Base-by-base conservation (phyloP, 2,797 vertebrate genomes). In the Coranthus polyacanthus region DNA sequence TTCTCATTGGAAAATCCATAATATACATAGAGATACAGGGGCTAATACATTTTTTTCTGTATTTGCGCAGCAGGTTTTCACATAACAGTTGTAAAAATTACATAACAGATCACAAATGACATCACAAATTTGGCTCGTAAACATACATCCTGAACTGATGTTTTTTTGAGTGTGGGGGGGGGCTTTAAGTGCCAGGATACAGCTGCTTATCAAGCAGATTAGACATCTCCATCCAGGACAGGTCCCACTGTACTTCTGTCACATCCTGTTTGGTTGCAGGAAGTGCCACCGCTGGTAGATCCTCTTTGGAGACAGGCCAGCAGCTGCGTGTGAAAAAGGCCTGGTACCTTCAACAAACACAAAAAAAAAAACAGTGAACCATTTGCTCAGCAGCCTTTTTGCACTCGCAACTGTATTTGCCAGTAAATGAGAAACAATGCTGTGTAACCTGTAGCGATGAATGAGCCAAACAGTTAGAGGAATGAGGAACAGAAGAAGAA, bases 151-250 rank as follows among this genome's bases (percentile, higher is more conserved):
- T 26, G 6, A 26, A 26, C 24, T 26, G 24, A 6, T 3, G n/a
- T 26, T 26, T 26, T n/a, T 3, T 10, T 42, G 8, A 45, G 5
- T 4, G 42, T 16, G 21, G 9, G 12, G 8, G 3, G 11, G 34
- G 13, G 3, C 36, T 65, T 68, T 65, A 82, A n/a, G 78, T 80
- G 52, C 60, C 61, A 0, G 79, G 66, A 57, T 65, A 71, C 18
- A 56, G 46, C 2, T 83, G 72, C 49, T 88, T 90, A 58, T 91
- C 89, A 64, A 94, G 46, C 70, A 94, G 83, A 63, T 51, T 90
- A 62, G 87, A 81, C 92, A 92, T 93, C 77, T 94, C 93, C 89
- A 93, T 91, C 93, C 93, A 94, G 46, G 91, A 90, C 65, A 94
- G 72, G 56, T 93, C 92, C 93, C 93, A 94, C 80, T 94, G 92